phyloP scores from a whole-genome alignment of 2,797 vertebrate species.

The Dicrostonyx torquatus region DNA sequence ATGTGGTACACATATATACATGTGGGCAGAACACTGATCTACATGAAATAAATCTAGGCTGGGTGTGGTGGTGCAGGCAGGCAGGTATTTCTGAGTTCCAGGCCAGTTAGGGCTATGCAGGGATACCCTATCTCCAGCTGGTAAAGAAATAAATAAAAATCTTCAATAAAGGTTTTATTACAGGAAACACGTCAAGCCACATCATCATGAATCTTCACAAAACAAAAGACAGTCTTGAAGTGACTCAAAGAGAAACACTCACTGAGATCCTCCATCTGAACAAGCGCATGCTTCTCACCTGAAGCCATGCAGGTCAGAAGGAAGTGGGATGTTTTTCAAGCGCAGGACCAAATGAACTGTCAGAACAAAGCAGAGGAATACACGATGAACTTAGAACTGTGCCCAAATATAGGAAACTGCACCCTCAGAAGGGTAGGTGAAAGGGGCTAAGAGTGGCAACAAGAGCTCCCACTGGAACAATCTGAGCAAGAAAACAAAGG shows the following conservation, averaged over 20 bases:
- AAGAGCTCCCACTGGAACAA: not conserved
- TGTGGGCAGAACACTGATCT: not conserved
- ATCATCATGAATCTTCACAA: slow-evolving; percentile 40
- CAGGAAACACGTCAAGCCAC: slow-evolving; percentile 33
- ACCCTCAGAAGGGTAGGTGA: not conserved
- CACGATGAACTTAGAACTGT: not conserved
- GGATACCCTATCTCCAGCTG: not conserved
- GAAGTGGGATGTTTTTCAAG: slow-evolving; percentile 7
- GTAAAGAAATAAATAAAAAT: not conserved
- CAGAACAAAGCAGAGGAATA: not conserved
- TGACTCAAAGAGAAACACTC: slow-evolving; percentile 25
- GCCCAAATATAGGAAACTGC: not conserved
- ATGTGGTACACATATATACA: not conserved
- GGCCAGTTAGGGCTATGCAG: not conserved
- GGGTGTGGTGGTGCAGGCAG: not conserved
- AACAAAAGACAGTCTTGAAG: slow-evolving; percentile 10
- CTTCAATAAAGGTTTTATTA: not conserved
- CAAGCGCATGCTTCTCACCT: not conserved
- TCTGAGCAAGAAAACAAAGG: slow-evolving; percentile 15
- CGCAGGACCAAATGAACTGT: not conserved
- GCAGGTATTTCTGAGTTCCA: not conserved
- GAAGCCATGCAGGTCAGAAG: not conserved
- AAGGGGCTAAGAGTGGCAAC: not conserved
- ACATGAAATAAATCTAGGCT: not conserved
- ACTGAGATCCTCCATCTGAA: not conserved